Percentiles rank a stretch among this genome's conserved stretches.
Evolutionary conservation across 2,888 invertebrate species (phyloP).

Genomic region (Philereme transversata): DNA sequence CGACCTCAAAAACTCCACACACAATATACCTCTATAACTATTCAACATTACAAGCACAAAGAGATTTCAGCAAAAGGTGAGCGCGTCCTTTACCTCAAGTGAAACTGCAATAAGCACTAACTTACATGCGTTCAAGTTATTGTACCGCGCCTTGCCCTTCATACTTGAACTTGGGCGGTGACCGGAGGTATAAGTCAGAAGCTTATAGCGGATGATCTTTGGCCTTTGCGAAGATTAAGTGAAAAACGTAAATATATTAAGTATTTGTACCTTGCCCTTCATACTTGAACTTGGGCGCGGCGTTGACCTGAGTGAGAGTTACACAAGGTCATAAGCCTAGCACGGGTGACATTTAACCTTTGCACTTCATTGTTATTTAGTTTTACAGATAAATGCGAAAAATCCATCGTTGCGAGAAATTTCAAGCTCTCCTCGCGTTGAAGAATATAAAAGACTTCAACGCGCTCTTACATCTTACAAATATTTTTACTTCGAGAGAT

Average conservation of each 20-base stretch:
- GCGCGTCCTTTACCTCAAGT: constrained; percentile 53
- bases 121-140: neutral
- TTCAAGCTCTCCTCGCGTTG: neutral
- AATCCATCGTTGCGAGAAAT: neutral
- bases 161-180: constrained; percentile 64
- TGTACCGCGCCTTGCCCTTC: constrained; percentile 57
- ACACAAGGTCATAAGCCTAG: too few relatives aligned
- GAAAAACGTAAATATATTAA: too few relatives aligned
- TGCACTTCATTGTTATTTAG: neutral
- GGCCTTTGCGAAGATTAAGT: neutral
- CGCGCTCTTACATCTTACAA: neutral
- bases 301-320: too few relatives aligned
- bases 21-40: constrained; percentile 6
- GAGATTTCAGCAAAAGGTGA: constrained; percentile 41
- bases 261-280: too few relatives aligned
- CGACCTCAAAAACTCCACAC: constrained; percentile 3
- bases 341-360: too few relatives aligned
- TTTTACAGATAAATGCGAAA: neutral
- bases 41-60: constrained; percentile 3
- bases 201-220: constrained; percentile 6
- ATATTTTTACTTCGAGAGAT: neutral
- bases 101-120: constrained; percentile 35
- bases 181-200: constrained; percentile 38
- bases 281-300: too few relatives aligned
- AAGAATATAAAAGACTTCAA: neutral